These are phyloP conservation scores for Lerista edwardsae DNA, from an alignment of 2,797 vertebrate species.

Conservation along the genomic window DNA sequence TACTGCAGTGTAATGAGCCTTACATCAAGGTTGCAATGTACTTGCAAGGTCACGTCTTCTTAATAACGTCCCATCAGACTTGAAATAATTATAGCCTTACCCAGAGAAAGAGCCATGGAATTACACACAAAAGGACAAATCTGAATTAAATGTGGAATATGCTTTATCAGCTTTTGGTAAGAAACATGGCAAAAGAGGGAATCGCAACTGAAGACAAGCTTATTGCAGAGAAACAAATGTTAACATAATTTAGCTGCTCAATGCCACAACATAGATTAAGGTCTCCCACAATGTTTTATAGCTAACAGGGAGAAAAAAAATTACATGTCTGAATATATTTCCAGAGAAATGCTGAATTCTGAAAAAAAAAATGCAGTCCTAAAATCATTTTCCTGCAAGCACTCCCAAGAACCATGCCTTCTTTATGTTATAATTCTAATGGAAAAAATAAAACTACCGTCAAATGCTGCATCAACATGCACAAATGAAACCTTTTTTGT, in stretches of 20 bases:
- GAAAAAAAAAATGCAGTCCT: conserved; percentile 33
- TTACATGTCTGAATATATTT: conserved; percentile 29
- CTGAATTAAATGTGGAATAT: background rate
- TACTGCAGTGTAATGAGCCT: conserved; percentile 61
- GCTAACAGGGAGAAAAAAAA: conserved; percentile 2
- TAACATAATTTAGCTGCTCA: background rate
- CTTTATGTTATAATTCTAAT: conserved; percentile 43
- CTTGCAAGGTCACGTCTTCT: conserved; percentile 68
- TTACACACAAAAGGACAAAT: conserved; percentile 21
- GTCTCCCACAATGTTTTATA: conserved; percentile 16
- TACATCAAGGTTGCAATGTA: conserved; percentile 49
- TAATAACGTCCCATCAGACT: conserved; percentile 56
- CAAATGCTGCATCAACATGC: conserved; percentile 39
- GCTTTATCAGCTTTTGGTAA: background rate
- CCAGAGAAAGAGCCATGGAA: conserved; percentile 11
- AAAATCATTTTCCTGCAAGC: conserved; percentile 53
- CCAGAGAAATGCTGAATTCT: conserved; percentile 9
- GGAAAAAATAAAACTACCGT: conserved; percentile 37
- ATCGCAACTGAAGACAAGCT: background rate
- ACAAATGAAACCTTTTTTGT: conserved; percentile 36
- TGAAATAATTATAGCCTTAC: conserved; percentile 50
- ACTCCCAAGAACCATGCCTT: conserved; percentile 43
- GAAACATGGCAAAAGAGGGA: background rate
- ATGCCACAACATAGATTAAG: background rate
- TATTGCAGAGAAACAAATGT: background rate